Conservation (phyloP, 2,797 vertebrate genomes). For the Pipistrellus kuhlii region DNA sequence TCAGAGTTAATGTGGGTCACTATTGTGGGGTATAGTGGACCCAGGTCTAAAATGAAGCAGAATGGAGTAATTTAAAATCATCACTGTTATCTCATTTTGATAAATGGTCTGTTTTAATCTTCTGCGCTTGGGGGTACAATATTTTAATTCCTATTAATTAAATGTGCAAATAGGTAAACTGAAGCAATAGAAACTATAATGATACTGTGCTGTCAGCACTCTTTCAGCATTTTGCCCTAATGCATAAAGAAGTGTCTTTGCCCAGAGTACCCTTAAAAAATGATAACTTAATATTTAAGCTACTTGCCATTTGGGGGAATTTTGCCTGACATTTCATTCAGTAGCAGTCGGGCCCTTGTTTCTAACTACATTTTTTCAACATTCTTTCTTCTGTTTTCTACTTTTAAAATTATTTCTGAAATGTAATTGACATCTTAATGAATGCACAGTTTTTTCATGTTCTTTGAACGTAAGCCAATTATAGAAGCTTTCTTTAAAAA, state of each 20-base stretch:
- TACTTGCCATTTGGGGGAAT: conserved; percentile 47
- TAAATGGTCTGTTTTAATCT: not conserved
- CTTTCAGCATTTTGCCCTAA: not conserved
- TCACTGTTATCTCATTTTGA: not conserved
- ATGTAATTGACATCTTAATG: conserved; percentile 81
- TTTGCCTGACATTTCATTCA: conserved; percentile 70
- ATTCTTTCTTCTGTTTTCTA: conserved; percentile 69
- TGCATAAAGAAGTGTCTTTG: not conserved
- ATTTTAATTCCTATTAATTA: not conserved
- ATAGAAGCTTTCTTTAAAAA: conserved; percentile 69
- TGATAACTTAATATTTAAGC: conserved; percentile 71
- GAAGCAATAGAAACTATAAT: not conserved
- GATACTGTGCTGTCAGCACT: not conserved
- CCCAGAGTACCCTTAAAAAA: not conserved
- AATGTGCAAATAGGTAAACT: not conserved
- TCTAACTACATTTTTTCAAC: conserved; percentile 76
- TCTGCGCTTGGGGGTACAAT: not conserved
- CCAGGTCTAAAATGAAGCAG: not conserved
- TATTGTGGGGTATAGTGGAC: not conserved
- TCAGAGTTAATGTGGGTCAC: not conserved
- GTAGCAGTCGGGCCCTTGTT: conserved; percentile 36
- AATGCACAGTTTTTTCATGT: conserved; percentile 70
- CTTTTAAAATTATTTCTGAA: conserved; percentile 76
- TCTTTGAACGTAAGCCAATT: conserved; percentile 70
- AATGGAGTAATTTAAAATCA: not conserved